phyloP scores from a whole-genome alignment of 2,113 vertebrate genomes.

The Taurulus bubalis region DNA sequence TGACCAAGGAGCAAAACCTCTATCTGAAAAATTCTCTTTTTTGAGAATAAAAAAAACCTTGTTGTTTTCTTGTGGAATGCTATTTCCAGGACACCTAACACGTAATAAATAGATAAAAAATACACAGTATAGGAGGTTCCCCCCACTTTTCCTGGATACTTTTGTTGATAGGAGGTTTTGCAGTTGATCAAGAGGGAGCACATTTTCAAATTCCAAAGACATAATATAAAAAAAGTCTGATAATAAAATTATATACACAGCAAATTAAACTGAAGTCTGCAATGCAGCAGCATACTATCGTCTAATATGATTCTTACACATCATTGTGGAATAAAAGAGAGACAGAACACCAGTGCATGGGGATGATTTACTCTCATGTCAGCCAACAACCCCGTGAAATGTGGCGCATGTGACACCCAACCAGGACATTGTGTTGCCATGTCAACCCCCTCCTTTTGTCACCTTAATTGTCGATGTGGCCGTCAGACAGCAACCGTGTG shows the following conservation, averaged over 20 bases:
- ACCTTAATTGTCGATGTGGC: neutral
- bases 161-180: too few species aligned
- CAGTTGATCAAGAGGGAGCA: neutral
- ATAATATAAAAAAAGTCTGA: neutral
- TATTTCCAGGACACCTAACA: too few species aligned
- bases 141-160: too few species aligned
- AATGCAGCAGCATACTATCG: neutral
- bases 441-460: conserved; percentile 50
- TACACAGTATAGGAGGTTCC: too few species aligned
- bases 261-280: neutral
- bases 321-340: neutral
- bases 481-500: neutral
- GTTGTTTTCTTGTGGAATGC: too few species aligned
- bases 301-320: neutral
- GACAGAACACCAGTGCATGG: neutral
- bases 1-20: too few species aligned
- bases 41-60: too few species aligned
- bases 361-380: neutral
- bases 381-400: conserved; percentile 16
- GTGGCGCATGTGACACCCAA: conserved; percentile 46
- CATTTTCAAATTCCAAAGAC: neutral
- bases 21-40: too few species aligned
- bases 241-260: neutral
- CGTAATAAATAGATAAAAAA: too few species aligned
- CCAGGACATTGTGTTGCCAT: conserved; percentile 64